A percentile compares a stretch with the other conserved stretches of the same genome.
phyloP scores from a whole-genome alignment of 2,797 vertebrate species.

The Chelon labrosus region DNA sequence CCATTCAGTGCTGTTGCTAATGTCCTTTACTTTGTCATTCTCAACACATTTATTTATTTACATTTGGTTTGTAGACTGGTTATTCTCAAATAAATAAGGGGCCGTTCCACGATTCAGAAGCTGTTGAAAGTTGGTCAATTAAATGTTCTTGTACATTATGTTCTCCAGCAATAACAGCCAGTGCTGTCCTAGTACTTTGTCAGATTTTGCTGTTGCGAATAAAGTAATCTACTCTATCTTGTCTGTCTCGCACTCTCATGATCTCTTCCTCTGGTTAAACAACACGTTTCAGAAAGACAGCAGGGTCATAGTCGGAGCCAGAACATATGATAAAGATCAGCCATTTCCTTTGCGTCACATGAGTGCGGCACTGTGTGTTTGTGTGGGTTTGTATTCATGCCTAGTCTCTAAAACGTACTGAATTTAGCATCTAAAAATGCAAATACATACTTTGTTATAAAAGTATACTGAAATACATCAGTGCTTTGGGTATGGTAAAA shows the following conservation, averaged over 20 bases:
- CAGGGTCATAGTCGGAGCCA: slow-evolving; percentile 57
- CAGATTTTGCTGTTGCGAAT: slow-evolving; percentile 30
- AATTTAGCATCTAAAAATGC: neutral
- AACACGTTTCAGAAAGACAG: slow-evolving; percentile 72
- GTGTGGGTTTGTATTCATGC: slow-evolving; percentile 3
- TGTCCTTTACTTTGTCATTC: neutral
- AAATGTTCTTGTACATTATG: slow-evolving; percentile 4
- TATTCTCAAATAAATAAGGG: neutral
- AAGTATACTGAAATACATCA: neutral
- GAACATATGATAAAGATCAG: slow-evolving; percentile 66
- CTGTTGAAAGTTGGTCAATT: neutral
- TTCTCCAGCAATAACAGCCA: neutral
- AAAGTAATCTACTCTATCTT: slow-evolving; percentile 30
- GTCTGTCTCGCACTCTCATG: slow-evolving; percentile 25
- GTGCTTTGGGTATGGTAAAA: neutral
- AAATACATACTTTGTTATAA: no score
- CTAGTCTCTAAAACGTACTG: neutral
- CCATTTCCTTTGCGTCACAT: slow-evolving; percentile 65
- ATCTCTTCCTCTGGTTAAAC: slow-evolving; percentile 38
- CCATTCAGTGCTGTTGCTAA: neutral
- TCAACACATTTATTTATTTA: neutral
- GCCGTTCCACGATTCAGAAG: neutral
- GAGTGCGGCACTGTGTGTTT: slow-evolving; percentile 22
- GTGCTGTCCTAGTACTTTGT: slow-evolving; percentile 13
- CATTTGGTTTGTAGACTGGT: neutral